Conservation (phyloP, 1,140 invertebrate species). For the Bradynema listronoti region DNA sequence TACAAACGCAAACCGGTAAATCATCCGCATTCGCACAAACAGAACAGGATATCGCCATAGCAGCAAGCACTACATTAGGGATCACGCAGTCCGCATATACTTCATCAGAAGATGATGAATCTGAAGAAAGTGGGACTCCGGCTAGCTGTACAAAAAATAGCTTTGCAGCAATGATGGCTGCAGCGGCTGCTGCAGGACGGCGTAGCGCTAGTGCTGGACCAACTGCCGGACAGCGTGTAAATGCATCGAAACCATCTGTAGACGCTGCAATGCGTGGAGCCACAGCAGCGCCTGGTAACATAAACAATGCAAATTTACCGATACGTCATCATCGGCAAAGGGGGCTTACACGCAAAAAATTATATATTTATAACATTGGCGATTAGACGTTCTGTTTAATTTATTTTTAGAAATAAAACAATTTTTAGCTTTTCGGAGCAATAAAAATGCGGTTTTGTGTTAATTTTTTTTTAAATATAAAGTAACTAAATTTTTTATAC, state of each 20-base stretch:
- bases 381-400: no score
- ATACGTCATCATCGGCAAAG: constrained; percentile 14
- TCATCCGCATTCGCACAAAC: constrained; percentile 32
- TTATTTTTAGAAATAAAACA: no score
- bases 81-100: not conserved
- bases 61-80: constrained; percentile 4
- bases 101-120: constrained; percentile 15
- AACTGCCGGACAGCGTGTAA: not conserved
- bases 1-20: constrained; percentile 33
- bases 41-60: constrained; percentile 8
- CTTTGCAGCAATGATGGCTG: not conserved
- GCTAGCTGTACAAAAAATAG: not conserved
- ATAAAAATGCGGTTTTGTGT: no score
- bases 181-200: not conserved
- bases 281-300: not conserved
- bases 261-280: not conserved
- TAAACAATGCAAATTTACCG: not conserved
- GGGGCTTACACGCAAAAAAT: constrained; percentile 21
- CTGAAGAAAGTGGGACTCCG: not conserved
- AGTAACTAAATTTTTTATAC: no score
- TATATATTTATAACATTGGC: constrained; percentile 32
- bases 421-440: no score
- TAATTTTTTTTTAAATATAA: no score
- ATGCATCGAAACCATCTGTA: not conserved
- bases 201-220: not conserved